Evolutionary conservation across 2,797 vertebrate genomes (phyloP), one percentile per base, ranked within the genome.

Genomic region (Lagodon rhomboides): DNA sequence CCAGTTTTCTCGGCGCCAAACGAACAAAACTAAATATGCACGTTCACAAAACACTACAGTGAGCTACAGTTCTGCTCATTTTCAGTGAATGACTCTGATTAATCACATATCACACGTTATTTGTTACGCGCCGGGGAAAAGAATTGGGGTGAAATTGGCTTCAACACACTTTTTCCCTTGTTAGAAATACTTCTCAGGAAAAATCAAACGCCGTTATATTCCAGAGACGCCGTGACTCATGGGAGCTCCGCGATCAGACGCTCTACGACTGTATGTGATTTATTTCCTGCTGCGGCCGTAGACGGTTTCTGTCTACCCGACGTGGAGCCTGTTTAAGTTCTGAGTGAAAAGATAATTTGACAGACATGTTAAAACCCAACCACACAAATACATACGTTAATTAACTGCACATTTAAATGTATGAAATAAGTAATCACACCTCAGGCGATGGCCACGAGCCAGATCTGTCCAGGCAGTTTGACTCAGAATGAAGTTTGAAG

Each of bases 201-300:
- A 44, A 15, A 44, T 44, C 12, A 44, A 44, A 44, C 15, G 43
- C 43, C 43, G 12, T 44, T 44, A 44, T 44, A 44, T 44, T 44
- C 43, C 43, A 15, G 43, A 44, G 43, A 44, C 12, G 43, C 43
- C 16, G 43, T 44, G 43, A 44, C 43, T 44, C 43, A 4, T 44
- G 43, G 43, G 43, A 44, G 43, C 43, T 15, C 43, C 12, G 43
- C 16, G 43, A 44, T 44, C 65, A 34, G 60, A 46, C 50, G 6
- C 77, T 50, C 30, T 70, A 44, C 41, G 20, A 53, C 60, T 58
- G 22, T 54, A 53, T 80, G 70, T 69, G 71, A 71, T 79, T 77
- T 68, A 88, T 72, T 70, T 49, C 77, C 54, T 80, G 25, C 8
- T 54, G 34, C 73, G 81, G 84, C 71, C 71, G 62, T 4, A 54